A percentile compares a stretch with the other conserved stretches of the same genome.
Evolutionary conservation across 2,888 invertebrate species (phyloP).

Genomic region (Pachymerium ferrugineum): DNA sequence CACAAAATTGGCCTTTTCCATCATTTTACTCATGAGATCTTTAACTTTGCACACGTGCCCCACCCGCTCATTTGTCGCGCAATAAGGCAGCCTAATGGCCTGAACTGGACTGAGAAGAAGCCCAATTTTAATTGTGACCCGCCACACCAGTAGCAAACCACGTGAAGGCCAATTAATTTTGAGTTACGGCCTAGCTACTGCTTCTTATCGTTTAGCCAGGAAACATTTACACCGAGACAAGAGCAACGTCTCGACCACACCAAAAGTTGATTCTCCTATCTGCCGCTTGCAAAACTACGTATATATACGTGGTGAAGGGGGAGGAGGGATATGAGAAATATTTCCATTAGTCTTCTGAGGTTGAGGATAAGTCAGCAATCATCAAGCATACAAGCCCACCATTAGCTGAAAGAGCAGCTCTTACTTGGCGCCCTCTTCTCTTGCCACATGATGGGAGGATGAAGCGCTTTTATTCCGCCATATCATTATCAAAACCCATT

Average conservation of each 20-base stretch:
- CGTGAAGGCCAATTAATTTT: not conserved
- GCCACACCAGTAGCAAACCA: not conserved
- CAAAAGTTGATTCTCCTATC: not conserved
- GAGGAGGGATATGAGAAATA: not conserved
- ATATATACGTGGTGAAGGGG: not conserved
- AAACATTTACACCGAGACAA: not conserved
- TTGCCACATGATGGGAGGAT: not conserved
- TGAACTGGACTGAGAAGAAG: not conserved
- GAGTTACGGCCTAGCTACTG: not conserved
- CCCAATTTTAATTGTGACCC: not conserved
- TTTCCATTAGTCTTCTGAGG: not conserved
- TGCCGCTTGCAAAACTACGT: not conserved
- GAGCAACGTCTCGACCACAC: not conserved
- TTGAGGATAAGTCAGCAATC: not conserved
- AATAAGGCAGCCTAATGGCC: not conserved
- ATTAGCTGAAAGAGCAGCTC: not conserved
- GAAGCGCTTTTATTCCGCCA: not conserved
- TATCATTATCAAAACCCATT: not conserved
- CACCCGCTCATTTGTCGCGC: not conserved
- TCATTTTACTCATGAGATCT: not conserved
- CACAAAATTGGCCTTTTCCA: not conserved
- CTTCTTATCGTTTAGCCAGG: not conserved
- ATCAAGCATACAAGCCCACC: not conserved
- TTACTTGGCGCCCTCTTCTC: too few relatives aligned
- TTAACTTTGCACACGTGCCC: not conserved